Conservation (phyloP, 1,140 invertebrate genomes). For the Hylyphantes graminicola region DNA sequence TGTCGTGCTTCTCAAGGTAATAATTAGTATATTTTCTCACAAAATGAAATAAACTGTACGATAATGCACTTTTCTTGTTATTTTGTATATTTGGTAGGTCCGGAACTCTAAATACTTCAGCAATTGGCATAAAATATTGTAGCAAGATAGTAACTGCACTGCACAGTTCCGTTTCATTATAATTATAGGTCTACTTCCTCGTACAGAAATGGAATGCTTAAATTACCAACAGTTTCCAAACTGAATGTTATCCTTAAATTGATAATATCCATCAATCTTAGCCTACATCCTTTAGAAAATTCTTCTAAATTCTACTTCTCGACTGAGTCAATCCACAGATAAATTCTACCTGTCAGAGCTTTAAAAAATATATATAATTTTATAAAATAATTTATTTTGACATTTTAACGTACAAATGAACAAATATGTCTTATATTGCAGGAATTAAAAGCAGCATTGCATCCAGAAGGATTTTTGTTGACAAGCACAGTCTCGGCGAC, state of each 20-base stretch:
- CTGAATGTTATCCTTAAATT: neutral
- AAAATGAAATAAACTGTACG: neutral
- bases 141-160: neutral
- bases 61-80: neutral
- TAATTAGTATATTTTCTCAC: neutral
- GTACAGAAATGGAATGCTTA: neutral
- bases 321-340: neutral
- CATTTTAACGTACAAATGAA: neutral
- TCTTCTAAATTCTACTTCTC: neutral
- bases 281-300: neutral
- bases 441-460: conserved; percentile 73
- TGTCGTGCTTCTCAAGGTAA: conserved; percentile 77
- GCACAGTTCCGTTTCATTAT: neutral
- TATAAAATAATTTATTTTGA: neutral
- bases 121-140: neutral
- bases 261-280: neutral
- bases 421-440: neutral
- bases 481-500: conserved; percentile 75
- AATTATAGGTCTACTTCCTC: neutral
- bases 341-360: neutral
- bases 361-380: neutral
- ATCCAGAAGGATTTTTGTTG: conserved; percentile 72
- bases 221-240: no score
- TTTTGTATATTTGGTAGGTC: neutral
- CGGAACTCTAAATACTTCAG: neutral